Base-by-base conservation (phyloP, 2,113 vertebrate species). In the Ammospiza caudacuta region DNA sequence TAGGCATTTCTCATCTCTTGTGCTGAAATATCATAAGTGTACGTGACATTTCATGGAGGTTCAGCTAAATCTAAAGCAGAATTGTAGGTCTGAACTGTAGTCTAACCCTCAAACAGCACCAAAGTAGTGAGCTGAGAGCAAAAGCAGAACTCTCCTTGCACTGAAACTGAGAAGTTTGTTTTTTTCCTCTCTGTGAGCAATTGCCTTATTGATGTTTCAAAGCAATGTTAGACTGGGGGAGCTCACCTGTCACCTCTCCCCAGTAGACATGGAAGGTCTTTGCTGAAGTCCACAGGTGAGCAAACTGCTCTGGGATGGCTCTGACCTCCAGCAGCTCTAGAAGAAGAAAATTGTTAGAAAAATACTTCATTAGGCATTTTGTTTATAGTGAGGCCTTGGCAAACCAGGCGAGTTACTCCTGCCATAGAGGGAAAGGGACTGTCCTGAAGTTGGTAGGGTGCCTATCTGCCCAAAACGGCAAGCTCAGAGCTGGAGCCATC, bases 1-100 rank as follows among this genome's bases (percentile, higher is more conserved):
- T 64, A 64, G 41, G 72, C 66, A 31, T 80, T 93, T 88, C 54
- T 29, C 24, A n/a, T 23, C 29, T 67, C 54, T 43, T 54, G 15
- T 57, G 47, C 76, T 57, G 29, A 57, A 83, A 75, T 86, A 44
- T 95, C 66, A 17, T 44, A 70, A 80, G 52, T 0, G 4, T 52
- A 46, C 11, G 9, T 66, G 52, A 64, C 25, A 28, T 93, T 92
- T 67, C 28, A 35, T 33, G 76, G 68, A 55, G 24, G 21, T 90
- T 76, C 43, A 61, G 51, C 55, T 59, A 90, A 95, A 81, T 54
- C 72, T 88, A 41, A 92, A 90, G 59, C 87, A 93, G 61, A 92
- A 83, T 24, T 70, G 35, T 7, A 35, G 39, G 39, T 63, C 7
- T 3, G 51, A 57, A 47, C 29, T 67, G 6, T 52, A 68, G 85